These are phyloP conservation scores for Cephalopterus ornatus DNA, from an alignment of 2,113 vertebrate species.

Conservation along the genomic window DNA sequence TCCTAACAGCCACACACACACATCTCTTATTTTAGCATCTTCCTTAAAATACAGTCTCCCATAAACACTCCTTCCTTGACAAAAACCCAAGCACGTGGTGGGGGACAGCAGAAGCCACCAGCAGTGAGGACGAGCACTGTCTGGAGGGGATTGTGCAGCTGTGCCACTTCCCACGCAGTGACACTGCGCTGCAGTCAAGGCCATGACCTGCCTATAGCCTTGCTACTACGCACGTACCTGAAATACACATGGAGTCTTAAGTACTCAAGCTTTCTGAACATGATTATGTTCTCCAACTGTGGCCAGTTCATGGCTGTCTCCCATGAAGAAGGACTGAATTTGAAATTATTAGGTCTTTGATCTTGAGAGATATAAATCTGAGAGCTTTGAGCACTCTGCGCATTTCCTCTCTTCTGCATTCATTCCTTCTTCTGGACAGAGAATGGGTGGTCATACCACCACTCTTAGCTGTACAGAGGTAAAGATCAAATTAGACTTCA, in stretches of 20 bases:
- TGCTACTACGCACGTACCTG: neutral
- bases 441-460: neutral
- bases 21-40: neutral
- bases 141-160: neutral
- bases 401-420: neutral
- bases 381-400: neutral
- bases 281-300: neutral
- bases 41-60: neutral
- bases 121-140: accelerated
- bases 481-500: neutral
- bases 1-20: neutral
- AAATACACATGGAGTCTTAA: neutral
- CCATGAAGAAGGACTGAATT: neutral
- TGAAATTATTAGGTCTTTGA: neutral
- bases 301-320: accelerated
- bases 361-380: neutral
- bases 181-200: neutral
- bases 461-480: neutral
- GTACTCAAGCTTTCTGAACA: neutral
- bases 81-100: neutral
- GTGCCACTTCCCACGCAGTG: neutral
- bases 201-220: neutral
- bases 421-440: neutral
- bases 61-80: neutral
- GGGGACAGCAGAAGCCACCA: neutral